Evolutionary conservation across 2,888 invertebrate genomes (phyloP).

Genomic region (Sphinx pinastri): DNA sequence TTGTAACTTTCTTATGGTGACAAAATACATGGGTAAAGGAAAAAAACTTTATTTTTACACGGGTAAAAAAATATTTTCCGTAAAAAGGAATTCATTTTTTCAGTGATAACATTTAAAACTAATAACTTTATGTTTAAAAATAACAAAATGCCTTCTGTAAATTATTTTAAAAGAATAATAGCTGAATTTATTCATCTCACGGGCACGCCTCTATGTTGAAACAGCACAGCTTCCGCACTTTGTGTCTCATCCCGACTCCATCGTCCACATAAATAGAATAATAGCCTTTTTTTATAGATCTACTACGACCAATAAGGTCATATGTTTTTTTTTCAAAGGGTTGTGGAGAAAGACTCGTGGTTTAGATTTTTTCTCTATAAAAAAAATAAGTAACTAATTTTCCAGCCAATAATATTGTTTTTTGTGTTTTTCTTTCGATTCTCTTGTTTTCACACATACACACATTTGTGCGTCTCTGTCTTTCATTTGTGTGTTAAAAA

Average conservation of each 20-base stretch:
- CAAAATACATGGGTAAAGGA: background rate
- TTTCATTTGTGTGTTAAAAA: slow-evolving; percentile 13
- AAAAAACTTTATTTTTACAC: background rate
- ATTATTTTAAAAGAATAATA: slow-evolving; percentile 8
- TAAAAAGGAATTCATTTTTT: too few species aligned
- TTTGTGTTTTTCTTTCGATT: slow-evolving; percentile 31
- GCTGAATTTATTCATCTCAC: slow-evolving; percentile 38
- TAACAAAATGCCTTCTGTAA: slow-evolving; percentile 4
- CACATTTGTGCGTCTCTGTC: slow-evolving; percentile 23
- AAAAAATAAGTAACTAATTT: slow-evolving; percentile 28
- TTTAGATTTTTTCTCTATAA: slow-evolving; percentile 32
- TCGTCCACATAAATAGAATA: background rate
- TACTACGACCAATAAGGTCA: slow-evolving; percentile 25
- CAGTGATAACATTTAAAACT: too few species aligned
- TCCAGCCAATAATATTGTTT: slow-evolving; percentile 31
- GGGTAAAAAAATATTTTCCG: too few species aligned
- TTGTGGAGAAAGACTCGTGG: slow-evolving; percentile 78
- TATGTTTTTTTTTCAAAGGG: slow-evolving; percentile 62
- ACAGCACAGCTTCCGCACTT: slow-evolving; percentile 57
- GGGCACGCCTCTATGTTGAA: slow-evolving; percentile 49
- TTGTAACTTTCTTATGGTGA: too few species aligned
- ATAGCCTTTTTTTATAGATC: background rate
- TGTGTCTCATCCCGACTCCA: slow-evolving; percentile 36
- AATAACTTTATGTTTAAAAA: background rate
- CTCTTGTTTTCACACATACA: slow-evolving; percentile 31